A percentile compares a stretch with the other conserved stretches of the same genome.
These are phyloP conservation scores for Parambassis ranga DNA, from an alignment of 2,797 vertebrate genomes.

Conservation along the genomic window DNA sequence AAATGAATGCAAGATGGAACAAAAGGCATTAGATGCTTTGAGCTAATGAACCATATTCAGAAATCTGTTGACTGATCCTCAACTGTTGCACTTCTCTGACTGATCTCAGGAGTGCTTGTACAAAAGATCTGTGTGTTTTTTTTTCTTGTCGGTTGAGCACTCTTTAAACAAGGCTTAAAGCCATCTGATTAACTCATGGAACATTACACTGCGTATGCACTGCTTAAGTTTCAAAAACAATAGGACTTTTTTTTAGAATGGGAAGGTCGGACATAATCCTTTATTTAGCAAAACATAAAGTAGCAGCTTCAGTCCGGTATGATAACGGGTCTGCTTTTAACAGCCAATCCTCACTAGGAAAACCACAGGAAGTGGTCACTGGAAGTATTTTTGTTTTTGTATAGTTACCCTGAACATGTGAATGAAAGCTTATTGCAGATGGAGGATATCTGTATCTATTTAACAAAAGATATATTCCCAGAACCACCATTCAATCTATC, in stretches of 20 bases:
- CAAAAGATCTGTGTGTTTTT: neutral
- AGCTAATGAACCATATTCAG: slow-evolving; percentile 2
- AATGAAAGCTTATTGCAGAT: too few species aligned
- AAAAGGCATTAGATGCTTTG: slow-evolving; percentile 5
- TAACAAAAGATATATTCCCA: too few species aligned
- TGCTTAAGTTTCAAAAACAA: slow-evolving; percentile 33
- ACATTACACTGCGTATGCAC: slow-evolving; percentile 18
- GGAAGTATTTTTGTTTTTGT: too few species aligned
- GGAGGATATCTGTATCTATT: too few species aligned
- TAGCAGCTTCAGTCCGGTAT: slow-evolving; percentile 10
- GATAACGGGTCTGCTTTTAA: too few species aligned
- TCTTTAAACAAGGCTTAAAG: slow-evolving; percentile 33
- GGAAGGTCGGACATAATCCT: slow-evolving; percentile 34
- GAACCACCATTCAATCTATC: too few species aligned
- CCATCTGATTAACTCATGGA: slow-evolving; percentile 33
- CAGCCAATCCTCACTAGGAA: too few species aligned
- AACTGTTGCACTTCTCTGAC: slow-evolving; percentile 9
- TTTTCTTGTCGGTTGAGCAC: slow-evolving; percentile 16
- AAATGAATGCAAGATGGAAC: slow-evolving; percentile 13
- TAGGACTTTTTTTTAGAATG: slow-evolving; percentile 31
- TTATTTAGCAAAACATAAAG: slow-evolving; percentile 15
- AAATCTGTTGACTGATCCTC: slow-evolving; percentile 4
- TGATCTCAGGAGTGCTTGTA: slow-evolving; percentile 7
- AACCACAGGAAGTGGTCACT: too few species aligned
- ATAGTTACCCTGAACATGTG: too few species aligned